phyloP scores from a whole-genome alignment of 1,140 invertebrate species.

The Pseudomyrmex gracilis region DNA sequence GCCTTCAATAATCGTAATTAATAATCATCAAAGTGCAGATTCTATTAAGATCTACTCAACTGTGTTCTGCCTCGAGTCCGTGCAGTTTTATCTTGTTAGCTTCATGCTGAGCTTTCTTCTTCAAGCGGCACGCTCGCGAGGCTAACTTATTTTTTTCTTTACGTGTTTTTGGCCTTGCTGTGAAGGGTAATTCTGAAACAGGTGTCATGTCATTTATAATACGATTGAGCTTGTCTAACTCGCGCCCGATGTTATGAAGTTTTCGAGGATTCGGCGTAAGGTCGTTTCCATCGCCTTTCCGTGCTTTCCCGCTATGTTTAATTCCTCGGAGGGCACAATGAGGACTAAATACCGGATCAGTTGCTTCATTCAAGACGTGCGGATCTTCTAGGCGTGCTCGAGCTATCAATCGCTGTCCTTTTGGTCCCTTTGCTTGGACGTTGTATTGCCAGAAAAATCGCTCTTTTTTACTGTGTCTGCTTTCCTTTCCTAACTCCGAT shows the following conservation, averaged over 20 bases:
- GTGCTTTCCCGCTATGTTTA: slow-evolving; percentile 97
- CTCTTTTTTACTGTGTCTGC: slow-evolving; percentile 90
- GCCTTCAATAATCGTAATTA: background rate
- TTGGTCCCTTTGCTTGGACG: slow-evolving; percentile 98
- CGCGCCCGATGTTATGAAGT: slow-evolving; percentile 95
- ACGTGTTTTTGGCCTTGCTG: slow-evolving; percentile 94
- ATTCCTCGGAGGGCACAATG: slow-evolving; percentile 95
- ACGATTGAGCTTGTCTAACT: slow-evolving; percentile 95
- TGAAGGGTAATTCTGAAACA: slow-evolving; percentile 96
- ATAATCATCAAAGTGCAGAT: background rate
- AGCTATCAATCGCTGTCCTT: slow-evolving; percentile 94
- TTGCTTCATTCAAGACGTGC: slow-evolving; percentile 95
- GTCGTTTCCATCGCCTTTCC: slow-evolving; percentile 99
- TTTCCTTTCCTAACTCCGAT: slow-evolving; percentile 78
- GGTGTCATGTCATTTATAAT: slow-evolving; percentile 98
- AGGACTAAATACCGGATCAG: slow-evolving; percentile 97
- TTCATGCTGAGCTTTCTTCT: slow-evolving; percentile 98
- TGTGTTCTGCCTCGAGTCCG: slow-evolving; percentile 97
- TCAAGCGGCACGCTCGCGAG: slow-evolving; percentile 96
- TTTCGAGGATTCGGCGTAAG: slow-evolving; percentile 97
- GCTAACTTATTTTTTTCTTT: slow-evolving; percentile 99
- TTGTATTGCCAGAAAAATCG: slow-evolving; percentile 99
- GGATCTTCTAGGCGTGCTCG: slow-evolving; percentile 95
- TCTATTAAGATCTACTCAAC: slow-evolving; percentile 84
- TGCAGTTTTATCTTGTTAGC: slow-evolving; percentile 97